Percentiles rank a stretch among this genome's conserved stretches.
phyloP scores from a whole-genome alignment of 92 coral and sea anemone genomes.

The Bergia sp. region DNA sequence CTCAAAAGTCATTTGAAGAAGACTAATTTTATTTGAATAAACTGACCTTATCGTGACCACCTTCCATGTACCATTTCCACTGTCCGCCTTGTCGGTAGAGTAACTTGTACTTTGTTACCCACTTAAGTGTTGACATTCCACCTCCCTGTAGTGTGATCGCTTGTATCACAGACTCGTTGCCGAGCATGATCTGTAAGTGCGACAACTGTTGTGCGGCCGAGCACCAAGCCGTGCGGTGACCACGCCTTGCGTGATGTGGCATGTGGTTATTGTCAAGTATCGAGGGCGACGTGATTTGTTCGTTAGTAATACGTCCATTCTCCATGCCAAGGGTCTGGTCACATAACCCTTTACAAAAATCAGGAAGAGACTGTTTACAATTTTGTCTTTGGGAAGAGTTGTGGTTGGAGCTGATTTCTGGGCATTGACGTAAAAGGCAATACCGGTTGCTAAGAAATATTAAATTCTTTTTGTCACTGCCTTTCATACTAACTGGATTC shows the following conservation, averaged over 20 bases:
- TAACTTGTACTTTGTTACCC: constrained; percentile 14
- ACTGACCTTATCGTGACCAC: constrained; percentile 3
- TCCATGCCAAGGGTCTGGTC: constrained; percentile 19
- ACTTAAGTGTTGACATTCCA: neutral
- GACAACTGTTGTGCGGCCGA: constrained; percentile 4
- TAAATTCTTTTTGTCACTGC: no score
- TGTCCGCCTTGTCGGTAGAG: constrained; percentile 10
- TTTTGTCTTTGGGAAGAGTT: no score
- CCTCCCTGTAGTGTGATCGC: constrained; percentile 27
- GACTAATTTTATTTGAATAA: neutral
- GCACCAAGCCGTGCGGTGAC: constrained; percentile 15
- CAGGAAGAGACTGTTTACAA: neutral
- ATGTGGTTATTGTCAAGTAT: neutral
- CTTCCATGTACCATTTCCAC: constrained; percentile 29
- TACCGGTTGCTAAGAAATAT: no score
- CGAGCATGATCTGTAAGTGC: constrained; percentile 9
- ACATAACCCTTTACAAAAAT: constrained; percentile 6
- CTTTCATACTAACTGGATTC: no score
- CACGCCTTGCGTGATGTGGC: constrained; percentile 37
- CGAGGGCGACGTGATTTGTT: constrained; percentile 16
- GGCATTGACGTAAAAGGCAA: no score
- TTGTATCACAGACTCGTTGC: neutral
- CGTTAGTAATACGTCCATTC: neutral
- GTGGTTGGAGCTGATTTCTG: no score
- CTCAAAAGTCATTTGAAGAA: neutral